Evolutionary conservation across 2,888 invertebrate species (phyloP), one percentile per base, ranked within the genome.

Genomic region (Cephus sareptanus): DNA sequence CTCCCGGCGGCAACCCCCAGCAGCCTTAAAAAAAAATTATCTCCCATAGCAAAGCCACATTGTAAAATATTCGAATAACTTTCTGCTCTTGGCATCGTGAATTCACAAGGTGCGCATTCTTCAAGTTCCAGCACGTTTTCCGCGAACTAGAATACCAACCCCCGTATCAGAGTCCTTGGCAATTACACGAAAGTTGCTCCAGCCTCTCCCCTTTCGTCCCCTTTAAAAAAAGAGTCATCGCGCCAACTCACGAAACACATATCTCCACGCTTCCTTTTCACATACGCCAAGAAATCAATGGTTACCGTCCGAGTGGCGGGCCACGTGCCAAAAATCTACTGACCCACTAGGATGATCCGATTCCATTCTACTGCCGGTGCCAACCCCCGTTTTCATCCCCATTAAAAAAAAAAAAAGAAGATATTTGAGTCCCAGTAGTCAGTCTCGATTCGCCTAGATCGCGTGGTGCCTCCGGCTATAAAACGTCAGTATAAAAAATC

Each of bases 301-400:
- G 9, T 23, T 15, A 56, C 9, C 15, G 56, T 56, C 56, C 56
- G 23, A 56, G 56, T 56, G 74, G 73, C 75, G 81, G 83, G 80
- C 79, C 78, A 84, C 79, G 79, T 83, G 83, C 84, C 85, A 85
- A 85, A 85, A 85, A 80, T 80, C 79, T 74, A 70, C 79, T 35
- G 75, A 79, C 69, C 79, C 80, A 79, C 37, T 76, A 76, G 74
- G 23, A 23, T 2, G 56, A 23, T 56, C 23, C 56, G 23, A 23
- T 23, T 9, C 56, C 15, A 56, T 9, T 23, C 9, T 2, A 23
- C 1, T 9, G 1, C 15, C 23, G 23, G 23, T 56, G 56, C 56
- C 56, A 56, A 56, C 56, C 56, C 56, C 9, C 9, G 56, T 23
- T 56, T 56, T 56, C 56, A 56, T 23, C 56, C 56, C 56, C 56